Evolutionary conservation across 2,797 vertebrate species (phyloP), one percentile per base, ranked within the genome.

Genomic region (Alfaro cultratus): DNA sequence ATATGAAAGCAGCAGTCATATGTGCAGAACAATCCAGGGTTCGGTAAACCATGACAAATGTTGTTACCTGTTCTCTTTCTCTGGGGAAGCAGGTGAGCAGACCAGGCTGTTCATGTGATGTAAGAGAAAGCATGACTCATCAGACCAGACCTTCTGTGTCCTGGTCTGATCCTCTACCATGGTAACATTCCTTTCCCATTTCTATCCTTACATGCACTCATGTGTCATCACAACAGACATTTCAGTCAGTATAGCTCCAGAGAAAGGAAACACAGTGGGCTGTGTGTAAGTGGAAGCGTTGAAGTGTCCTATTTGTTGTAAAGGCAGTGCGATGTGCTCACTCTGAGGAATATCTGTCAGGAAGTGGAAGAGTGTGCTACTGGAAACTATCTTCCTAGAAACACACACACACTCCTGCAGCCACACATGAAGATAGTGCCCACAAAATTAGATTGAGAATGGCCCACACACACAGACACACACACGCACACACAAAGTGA

Each of bases 401-500:
- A 55, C 10, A 51, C 49, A 55, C 57, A 36, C 64, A 67, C 34
- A 39, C 31, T 64, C 11, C 60, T 18, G 16, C 60, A 64, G 16
- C 60, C 34, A 41, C 64, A 68, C 36, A 68, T 64, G 34, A 21
- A 64, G 7, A 21, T 21, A 21, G 16, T 34, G 16, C 62, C 31
- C 62, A 4, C 15, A 64, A 64, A 64, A 64, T 64, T 64, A 64
- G 62, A 18, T 64, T 36, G 34, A 36, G 8, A 64, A 16, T 9
- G 31, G 5, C 16, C 5, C 16, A 2, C 62, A 11, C 16, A 21
- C 57, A 18, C 15, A 18, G 31, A 18, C 15, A 4, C 60, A 21
- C 16, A 10, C 31, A 21, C 18, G 74, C 83, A 74, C 68, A 83
- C 55, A 31, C 74, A 67, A 39, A 88, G 76, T 70, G 81, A 75